Evolutionary conservation across 1,140 invertebrate species (phyloP), one percentile per base, ranked within the genome.

Genomic region (Drepana arcuata): DNA sequence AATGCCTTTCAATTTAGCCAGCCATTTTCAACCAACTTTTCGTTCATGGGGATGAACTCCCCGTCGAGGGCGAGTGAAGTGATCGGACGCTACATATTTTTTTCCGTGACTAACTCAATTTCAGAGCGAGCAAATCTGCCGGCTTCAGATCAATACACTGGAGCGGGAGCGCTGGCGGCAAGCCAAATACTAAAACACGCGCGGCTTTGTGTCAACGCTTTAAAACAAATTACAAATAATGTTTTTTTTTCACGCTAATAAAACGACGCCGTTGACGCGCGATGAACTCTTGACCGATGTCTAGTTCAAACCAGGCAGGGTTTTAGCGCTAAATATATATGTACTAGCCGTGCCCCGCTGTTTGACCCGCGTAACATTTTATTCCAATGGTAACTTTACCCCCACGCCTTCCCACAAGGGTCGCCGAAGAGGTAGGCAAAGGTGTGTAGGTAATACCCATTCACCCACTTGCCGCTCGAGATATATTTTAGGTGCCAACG

Each of bases 131-230:
- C 18, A n/a, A 14, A 14, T 21, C 10, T 11, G 41, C 10, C 29
- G 34, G 25, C 45, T 33, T 40, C 38, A 48, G 43, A 58, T 58
- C 57, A 51, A 63, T 52, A 51, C 31, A 32, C 35, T 16, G 34
- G 32, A 45, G 34, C 37, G 16, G 13, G 27, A 30, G 31, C 26
- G 47, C 52, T 74, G 70, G 70, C 65, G 38, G 23, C 18, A 18
- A 48, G 70, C 70, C 70, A 74, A 58, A 41, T 45, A 54, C 49
- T 63, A 55, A 63, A 48, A 59, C 55, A 53, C 44, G 44, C 29
- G 37, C 51, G 52, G 51, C 48, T 59, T 67, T 61, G 65, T 53
- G 54, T 44, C 35, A 45, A 47, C 31, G 41, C 26, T 51, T 48
- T 33, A 36, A 21, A 49, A 26, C 24, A 32, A 41, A 48, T 39